These are phyloP conservation scores for Mus musculus DNA, from an alignment of 2,113 vertebrate genomes.

Conservation along the genomic window DNA sequence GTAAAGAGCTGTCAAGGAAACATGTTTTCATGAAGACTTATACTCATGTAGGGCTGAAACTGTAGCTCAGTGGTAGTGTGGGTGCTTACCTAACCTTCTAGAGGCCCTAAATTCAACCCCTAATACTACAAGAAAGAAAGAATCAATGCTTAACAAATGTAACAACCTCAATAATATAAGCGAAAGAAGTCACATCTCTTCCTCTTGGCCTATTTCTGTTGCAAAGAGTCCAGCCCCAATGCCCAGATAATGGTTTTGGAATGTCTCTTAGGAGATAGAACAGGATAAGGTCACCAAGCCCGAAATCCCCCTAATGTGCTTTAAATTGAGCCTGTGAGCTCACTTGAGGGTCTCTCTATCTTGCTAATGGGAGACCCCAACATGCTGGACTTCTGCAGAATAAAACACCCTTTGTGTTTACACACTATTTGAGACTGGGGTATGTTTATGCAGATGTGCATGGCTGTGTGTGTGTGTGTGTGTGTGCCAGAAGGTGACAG, in stretches of 20 bases:
- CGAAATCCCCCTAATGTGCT: too few species aligned
- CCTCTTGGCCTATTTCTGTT: neutral
- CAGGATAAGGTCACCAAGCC: too few species aligned
- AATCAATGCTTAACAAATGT: neutral
- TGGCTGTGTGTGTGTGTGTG: neutral
- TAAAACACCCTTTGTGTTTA: too few species aligned
- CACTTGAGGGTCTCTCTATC: too few species aligned
- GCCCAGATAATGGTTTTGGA: too few species aligned
- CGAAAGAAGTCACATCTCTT: conserved; percentile 11
- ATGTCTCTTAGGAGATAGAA: too few species aligned
- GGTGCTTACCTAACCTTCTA: neutral
- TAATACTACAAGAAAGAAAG: neutral
- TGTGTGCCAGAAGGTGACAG: neutral
- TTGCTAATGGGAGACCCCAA: too few species aligned
- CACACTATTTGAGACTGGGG: too few species aligned
- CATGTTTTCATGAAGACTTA: conserved; percentile 10
- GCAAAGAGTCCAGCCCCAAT: neutral
- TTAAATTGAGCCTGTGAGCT: too few species aligned
- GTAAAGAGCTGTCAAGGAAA: neutral
- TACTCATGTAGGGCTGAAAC: neutral
- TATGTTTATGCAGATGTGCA: neutral
- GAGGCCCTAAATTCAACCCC: neutral
- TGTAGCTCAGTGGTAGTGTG: neutral
- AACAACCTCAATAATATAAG: neutral
- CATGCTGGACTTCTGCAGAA: too few species aligned